These are phyloP conservation scores for Trissonchulus latispiculum DNA, from an alignment of 2,888 invertebrate genomes.

Conservation along the genomic window DNA sequence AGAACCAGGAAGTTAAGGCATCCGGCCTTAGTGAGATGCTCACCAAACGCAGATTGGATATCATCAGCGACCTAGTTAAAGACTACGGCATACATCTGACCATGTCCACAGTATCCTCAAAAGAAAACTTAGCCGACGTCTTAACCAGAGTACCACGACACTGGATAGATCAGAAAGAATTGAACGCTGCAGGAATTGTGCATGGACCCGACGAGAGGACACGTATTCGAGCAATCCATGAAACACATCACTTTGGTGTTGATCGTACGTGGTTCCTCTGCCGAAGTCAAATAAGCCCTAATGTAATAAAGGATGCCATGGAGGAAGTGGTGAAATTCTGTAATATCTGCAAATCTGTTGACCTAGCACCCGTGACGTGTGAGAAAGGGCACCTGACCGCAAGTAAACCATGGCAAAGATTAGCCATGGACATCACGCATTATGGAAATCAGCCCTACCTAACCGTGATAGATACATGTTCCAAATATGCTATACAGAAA, in stretches of 20 bases:
- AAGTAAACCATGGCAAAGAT: not conserved
- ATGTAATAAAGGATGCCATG: not conserved
- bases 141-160: no score
- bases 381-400: not conserved
- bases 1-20: no score
- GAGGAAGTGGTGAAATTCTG: not conserved
- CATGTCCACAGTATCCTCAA: no score
- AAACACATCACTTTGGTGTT: not conserved
- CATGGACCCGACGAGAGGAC: no score
- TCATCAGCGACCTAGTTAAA: no score
- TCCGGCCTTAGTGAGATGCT: no score
- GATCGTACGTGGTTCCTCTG: not conserved
- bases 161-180: no score
- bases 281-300: not conserved
- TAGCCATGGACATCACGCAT: constrained; percentile 8
- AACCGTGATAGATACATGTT: not conserved
- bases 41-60: no score
- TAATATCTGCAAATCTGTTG: constrained; percentile 1
- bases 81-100: no score
- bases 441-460: not conserved
- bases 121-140: no score
- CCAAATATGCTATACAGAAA: not conserved
- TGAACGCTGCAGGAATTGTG: no score
- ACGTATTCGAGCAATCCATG: no score
- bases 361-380: not conserved